Conservation (phyloP, 2,113 vertebrate species). For the Hippocampus comes region DNA sequence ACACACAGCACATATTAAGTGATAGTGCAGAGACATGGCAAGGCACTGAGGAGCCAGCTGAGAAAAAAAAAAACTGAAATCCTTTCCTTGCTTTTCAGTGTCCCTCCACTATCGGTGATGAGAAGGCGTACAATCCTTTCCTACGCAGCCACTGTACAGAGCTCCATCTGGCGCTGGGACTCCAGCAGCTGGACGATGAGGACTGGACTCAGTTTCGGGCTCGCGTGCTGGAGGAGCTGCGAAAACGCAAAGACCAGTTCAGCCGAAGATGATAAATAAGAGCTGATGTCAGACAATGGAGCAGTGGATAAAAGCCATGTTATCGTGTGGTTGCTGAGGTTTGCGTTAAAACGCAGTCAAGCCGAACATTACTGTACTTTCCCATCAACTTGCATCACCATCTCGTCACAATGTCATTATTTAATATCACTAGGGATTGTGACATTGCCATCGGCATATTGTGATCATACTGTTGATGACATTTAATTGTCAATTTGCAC, state of each 20-base stretch:
- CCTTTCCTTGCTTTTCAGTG: conserved; percentile 67
- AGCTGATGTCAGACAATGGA: background rate
- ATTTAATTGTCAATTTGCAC: conserved; percentile 10
- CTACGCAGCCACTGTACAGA: conserved; percentile 81
- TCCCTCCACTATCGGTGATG: conserved; percentile 89
- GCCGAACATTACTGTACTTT: conserved; percentile 15
- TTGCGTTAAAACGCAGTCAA: conserved; percentile 4
- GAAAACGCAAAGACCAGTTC: conserved; percentile 85
- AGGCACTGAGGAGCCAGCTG: too few relatives aligned
- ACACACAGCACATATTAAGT: too few relatives aligned
- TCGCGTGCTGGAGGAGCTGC: conserved; percentile 84
- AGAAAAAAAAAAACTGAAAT: background rate
- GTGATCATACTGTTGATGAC: background rate
- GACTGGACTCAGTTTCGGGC: conserved; percentile 80
- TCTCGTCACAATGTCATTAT: conserved; percentile 3
- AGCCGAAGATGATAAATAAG: conserved; percentile 68
- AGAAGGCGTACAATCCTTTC: conserved; percentile 93
- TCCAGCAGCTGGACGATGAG: conserved; percentile 71
- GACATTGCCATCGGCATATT: conserved; percentile 11
- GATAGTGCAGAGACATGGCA: too few relatives aligned
- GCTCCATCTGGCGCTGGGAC: conserved; percentile 81
- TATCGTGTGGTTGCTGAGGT: background rate
- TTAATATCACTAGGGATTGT: background rate
- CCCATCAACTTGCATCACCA: conserved; percentile 1
- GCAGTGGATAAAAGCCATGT: background rate